These are phyloP conservation scores for Oreochromis aureus DNA, from an alignment of 2,113 vertebrate genomes.

Conservation along the genomic window DNA sequence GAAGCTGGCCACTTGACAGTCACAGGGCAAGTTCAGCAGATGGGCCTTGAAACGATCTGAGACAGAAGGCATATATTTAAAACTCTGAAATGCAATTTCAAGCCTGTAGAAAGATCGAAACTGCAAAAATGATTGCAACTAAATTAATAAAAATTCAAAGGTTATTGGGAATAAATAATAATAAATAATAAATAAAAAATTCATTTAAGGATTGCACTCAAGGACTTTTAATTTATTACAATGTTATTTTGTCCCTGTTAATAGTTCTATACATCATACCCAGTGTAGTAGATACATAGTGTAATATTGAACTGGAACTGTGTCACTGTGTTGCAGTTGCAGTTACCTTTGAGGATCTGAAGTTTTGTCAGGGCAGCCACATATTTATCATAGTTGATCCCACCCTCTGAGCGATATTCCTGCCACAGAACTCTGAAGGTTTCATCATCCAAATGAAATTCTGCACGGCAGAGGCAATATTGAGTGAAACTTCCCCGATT, in stretches of 20 bases:
- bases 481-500: rapidly evolving
- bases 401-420: neutral
- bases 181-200: no score
- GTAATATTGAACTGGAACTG: rapidly evolving
- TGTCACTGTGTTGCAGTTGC: rapidly evolving
- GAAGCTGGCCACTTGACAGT: conserved; percentile 58
- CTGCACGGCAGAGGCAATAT: neutral
- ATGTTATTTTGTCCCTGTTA: neutral
- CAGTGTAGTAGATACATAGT: neutral
- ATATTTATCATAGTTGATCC: conserved; percentile 53
- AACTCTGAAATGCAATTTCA: neutral
- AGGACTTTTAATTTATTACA: neutral
- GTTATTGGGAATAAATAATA: neutral
- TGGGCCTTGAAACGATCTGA: conserved; percentile 50
- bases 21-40: conserved; percentile 41
- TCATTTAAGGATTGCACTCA: neutral
- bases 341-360: conserved; percentile 47
- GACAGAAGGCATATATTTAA: neutral
- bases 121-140: neutral
- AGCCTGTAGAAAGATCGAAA: rapidly evolving
- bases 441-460: conserved; percentile 23
- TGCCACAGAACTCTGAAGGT: conserved; percentile 52
- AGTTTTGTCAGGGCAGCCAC: conserved; percentile 48
- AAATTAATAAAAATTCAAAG: neutral
- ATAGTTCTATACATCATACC: neutral